Percentiles rank a stretch among this genome's conserved stretches.
phyloP scores from a whole-genome alignment of 2,797 vertebrate species.

The Otolemur crassicaudatus region DNA sequence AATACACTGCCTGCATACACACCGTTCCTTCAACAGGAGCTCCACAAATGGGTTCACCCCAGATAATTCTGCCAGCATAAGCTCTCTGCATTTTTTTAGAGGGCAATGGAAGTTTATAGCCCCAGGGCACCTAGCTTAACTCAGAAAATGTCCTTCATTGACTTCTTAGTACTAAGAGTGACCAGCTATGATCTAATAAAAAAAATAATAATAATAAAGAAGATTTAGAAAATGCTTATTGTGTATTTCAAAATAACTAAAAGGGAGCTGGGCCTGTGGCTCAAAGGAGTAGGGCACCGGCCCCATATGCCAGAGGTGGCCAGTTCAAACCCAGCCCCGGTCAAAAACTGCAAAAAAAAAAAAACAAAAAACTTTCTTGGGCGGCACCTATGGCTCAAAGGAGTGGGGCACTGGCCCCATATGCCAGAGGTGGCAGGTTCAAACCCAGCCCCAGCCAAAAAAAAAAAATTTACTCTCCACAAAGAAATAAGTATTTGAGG shows the following conservation, averaged over 20 bases:
- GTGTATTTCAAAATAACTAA: background rate
- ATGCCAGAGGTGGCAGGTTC: too few relatives aligned
- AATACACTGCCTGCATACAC: background rate
- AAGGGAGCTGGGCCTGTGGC: background rate
- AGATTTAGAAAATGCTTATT: too few relatives aligned
- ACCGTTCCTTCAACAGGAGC: background rate
- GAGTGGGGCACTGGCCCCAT: too few relatives aligned
- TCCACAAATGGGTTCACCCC: background rate
- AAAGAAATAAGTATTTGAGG: background rate
- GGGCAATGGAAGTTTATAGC: background rate
- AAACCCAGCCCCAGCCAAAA: too few relatives aligned
- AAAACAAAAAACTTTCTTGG: too few relatives aligned
- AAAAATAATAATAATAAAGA: too few relatives aligned
- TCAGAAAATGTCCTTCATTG: conserved; percentile 49
- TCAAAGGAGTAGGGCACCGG: too few relatives aligned
- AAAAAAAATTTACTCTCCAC: background rate
- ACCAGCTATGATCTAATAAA: background rate
- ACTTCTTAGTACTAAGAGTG: background rate
- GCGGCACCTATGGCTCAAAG: too few relatives aligned
- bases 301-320: too few relatives aligned
- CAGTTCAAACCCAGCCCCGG: too few relatives aligned
- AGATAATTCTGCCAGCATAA: background rate
- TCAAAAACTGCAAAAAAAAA: too few relatives aligned
- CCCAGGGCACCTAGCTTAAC: background rate
- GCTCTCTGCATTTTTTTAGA: background rate